phyloP scores from a whole-genome alignment of 2,113 vertebrate species.

The Siniperca knerii region DNA sequence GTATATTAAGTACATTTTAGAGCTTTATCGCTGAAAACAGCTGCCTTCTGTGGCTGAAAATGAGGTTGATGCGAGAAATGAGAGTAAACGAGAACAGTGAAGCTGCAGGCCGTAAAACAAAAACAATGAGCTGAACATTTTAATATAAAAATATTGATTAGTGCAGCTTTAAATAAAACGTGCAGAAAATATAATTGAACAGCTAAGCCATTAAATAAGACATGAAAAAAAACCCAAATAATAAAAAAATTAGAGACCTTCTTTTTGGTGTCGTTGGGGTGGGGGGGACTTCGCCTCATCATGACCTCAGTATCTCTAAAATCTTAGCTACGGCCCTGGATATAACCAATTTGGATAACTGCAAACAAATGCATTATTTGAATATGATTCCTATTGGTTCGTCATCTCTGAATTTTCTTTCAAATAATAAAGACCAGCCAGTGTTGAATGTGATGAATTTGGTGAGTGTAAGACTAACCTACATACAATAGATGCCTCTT shows the following conservation, averaged over 20 bases:
- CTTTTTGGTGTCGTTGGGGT: background rate
- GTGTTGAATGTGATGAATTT: slow-evolving; percentile 1
- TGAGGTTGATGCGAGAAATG: background rate
- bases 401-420: background rate
- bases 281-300: too few species aligned
- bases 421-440: background rate
- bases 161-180: background rate
- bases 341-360: background rate
- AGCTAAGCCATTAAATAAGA: background rate
- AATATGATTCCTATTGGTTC: background rate
- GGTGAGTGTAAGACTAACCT: slow-evolving; percentile 38
- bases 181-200: background rate
- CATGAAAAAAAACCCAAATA: background rate
- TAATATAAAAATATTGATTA: background rate
- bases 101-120: too few species aligned
- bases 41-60: background rate
- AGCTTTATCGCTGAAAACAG: background rate
- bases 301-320: background rate
- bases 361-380: background rate
- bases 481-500: slow-evolving; percentile 43
- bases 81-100: background rate
- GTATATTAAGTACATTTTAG: background rate
- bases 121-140: background rate
- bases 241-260: background rate
- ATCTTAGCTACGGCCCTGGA: slow-evolving; percentile 2